These are phyloP conservation scores for Montipora sp. DNA, from an alignment of 64 coral and sea anemone genomes.

Conservation along the genomic window DNA sequence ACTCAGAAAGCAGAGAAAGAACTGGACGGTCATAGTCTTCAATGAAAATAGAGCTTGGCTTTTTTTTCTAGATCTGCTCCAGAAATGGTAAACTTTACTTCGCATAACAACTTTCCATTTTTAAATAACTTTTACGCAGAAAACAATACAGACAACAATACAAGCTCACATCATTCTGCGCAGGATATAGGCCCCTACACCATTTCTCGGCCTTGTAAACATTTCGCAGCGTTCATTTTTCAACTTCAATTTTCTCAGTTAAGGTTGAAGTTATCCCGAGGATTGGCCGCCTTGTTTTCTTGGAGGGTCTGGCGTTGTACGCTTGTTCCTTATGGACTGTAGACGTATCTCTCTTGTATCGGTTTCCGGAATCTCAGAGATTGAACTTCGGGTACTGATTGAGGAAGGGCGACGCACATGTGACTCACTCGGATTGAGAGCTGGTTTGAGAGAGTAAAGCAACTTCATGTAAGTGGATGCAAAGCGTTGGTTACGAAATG, in stretches of 20 bases:
- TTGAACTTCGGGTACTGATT: neutral
- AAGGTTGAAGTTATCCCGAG: neutral
- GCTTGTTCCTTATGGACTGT: neutral
- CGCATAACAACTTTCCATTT: too few species aligned
- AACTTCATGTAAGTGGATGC: conserved; percentile 64
- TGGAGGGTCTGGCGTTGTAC: neutral
- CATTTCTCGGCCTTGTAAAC: too few species aligned
- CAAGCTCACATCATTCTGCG: too few species aligned
- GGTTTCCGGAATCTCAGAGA: conserved; percentile 1
- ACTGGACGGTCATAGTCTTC: too few species aligned
- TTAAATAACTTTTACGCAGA: too few species aligned
- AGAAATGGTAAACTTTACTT: too few species aligned
- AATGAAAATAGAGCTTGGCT: too few species aligned
- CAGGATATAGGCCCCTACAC: too few species aligned
- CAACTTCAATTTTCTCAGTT: neutral
- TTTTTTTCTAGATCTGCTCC: too few species aligned
- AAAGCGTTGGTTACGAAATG: conserved; percentile 85
- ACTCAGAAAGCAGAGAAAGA: too few species aligned
- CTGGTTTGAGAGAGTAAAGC: neutral
- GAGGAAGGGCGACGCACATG: neutral
- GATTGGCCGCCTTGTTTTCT: neutral
- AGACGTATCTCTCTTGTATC: conserved; percentile 15
- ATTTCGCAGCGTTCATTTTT: too few species aligned
- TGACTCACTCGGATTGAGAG: neutral
- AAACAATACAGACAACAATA: too few species aligned